Conservation (phyloP, 30 jellyfish, hydroid and myxozoan species). For the Sanderia malayensis region DNA sequence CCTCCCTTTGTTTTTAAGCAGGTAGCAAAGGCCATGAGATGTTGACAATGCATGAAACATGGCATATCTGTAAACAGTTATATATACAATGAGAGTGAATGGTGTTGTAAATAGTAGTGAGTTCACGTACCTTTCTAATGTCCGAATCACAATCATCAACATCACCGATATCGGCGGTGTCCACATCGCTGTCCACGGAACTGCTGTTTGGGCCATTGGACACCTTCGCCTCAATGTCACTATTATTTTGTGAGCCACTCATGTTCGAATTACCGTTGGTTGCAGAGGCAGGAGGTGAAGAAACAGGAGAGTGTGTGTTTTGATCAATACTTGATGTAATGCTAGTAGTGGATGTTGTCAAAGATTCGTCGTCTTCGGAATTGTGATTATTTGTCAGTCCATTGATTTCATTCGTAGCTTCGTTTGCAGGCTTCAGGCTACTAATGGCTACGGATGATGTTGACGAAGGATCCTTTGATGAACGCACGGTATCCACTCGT, state of each 20-base stretch:
- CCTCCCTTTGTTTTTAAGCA: no score
- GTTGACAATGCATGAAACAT: no score
- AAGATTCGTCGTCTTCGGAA: slow-evolving; percentile 21
- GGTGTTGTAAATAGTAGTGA: no score
- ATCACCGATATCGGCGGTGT: slow-evolving; percentile 32
- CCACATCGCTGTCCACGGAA: slow-evolving; percentile 23
- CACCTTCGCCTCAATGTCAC: slow-evolving; percentile 54
- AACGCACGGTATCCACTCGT: slow-evolving; percentile 34
- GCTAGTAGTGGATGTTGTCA: no score
- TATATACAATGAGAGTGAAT: no score
- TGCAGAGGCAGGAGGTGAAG: no score
- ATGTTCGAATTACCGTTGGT: slow-evolving; percentile 14
- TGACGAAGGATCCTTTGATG: slow-evolving; percentile 39
- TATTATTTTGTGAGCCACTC: slow-evolving; percentile 32
- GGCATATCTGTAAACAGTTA: no score
- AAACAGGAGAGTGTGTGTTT: slow-evolving; percentile 10
- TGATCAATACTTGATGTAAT: no score
- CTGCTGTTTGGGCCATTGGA: slow-evolving; percentile 63
- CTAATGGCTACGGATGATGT: no score
- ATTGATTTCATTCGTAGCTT: slow-evolving; percentile 33
- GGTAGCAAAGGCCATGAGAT: no score
- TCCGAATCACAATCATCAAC: slow-evolving; percentile 27
- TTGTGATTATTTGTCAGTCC: slow-evolving; percentile 30
- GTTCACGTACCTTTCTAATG: slow-evolving; percentile 46
- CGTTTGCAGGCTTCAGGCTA: slow-evolving; percentile 24